Conservation (phyloP, 2,888 invertebrate genomes). For the Dicyrtomina minuta region DNA sequence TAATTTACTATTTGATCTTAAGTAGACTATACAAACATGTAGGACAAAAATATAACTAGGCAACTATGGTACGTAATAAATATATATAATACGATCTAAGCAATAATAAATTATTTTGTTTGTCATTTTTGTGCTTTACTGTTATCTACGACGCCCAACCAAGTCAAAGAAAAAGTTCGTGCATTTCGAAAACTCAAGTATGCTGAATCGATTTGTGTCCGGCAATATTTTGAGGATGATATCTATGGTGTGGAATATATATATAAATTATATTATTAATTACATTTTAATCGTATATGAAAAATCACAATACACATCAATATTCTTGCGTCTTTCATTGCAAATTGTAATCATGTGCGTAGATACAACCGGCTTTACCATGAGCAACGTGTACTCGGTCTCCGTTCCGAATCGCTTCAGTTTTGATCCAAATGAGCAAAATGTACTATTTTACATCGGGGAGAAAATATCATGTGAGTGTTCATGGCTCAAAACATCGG, state of each 20-base stretch:
- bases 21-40: too few relatives aligned
- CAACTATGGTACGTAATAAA: too few relatives aligned
- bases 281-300: neutral
- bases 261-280: neutral
- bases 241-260: constrained; percentile 3
- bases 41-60: too few relatives aligned
- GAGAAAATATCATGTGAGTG: constrained; percentile 21
- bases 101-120: neutral
- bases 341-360: too few relatives aligned
- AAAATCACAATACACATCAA: too few relatives aligned
- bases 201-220: neutral
- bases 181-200: constrained; percentile 5
- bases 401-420: constrained; percentile 18
- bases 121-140: neutral
- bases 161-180: constrained; percentile 13
- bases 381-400: constrained; percentile 20
- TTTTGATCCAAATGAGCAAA: constrained; percentile 23
- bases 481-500: constrained; percentile 6
- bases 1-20: too few relatives aligned
- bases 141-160: neutral
- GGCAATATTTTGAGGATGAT: constrained; percentile 22
- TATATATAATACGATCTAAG: too few relatives aligned
- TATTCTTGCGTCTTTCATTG: too few relatives aligned
- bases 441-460: constrained; percentile 3
- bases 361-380: constrained; percentile 17